Conservation (phyloP, 1,140 invertebrate species). For the Trachelipus rathkii region DNA sequence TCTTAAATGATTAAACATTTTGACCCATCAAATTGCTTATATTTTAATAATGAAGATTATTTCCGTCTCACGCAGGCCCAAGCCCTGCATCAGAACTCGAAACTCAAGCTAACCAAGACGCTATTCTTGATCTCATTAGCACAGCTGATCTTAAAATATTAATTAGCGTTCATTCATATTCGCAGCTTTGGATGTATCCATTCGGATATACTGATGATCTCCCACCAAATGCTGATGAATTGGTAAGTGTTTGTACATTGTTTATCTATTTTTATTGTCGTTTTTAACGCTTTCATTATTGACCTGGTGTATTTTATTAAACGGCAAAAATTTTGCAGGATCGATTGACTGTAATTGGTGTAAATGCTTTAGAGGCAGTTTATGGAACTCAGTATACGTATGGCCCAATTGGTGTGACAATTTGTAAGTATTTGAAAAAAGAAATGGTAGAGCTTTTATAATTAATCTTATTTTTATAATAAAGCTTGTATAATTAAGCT, state of each 20-base stretch:
- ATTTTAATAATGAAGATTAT: too few species aligned
- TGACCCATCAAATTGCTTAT: neutral
- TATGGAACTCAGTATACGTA: conserved; percentile 31
- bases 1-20: neutral
- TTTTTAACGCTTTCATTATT: too few species aligned
- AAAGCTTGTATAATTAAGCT: too few species aligned
- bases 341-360: conserved; percentile 32
- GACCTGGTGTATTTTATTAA: neutral
- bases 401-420: too few species aligned
- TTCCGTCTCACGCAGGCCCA: conserved; percentile 20
- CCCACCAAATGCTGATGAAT: conserved; percentile 35
- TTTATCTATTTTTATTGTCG: too few species aligned
- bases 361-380: conserved; percentile 33
- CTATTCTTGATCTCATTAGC: conserved; percentile 34
- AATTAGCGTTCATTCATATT: conserved; percentile 81
- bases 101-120: conserved; percentile 46
- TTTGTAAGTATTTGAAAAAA: too few species aligned
- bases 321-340: conserved; percentile 12
- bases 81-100: conserved; percentile 50
- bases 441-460: too few species aligned
- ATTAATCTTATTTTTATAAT: too few species aligned
- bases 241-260: conserved; percentile 21
- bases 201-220: conserved; percentile 67
- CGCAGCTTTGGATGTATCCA: conserved; percentile 78
- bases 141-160: conserved; percentile 61